Conservation (phyloP, 2,888 invertebrate species). For the Ephialtes manifestator region DNA sequence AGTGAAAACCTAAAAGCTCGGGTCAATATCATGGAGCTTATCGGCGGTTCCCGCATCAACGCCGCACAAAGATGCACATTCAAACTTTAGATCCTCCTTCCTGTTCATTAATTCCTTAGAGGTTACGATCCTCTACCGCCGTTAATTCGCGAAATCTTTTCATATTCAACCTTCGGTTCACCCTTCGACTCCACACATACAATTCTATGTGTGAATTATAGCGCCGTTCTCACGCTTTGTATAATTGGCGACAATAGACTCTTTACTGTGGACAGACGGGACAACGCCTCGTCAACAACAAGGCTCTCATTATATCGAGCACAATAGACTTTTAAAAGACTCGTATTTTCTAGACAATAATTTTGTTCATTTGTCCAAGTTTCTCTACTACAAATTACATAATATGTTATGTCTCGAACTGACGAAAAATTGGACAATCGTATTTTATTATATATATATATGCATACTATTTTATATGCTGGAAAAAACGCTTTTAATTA, state of each 20-base stretch:
- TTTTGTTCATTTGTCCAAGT: not conserved
- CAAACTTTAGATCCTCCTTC: constrained; percentile 66
- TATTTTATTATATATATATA: no score
- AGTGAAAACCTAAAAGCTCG: not conserved
- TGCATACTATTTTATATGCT: no score
- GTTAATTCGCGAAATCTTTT: constrained; percentile 69
- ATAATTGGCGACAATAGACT: constrained; percentile 51
- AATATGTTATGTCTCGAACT: no score
- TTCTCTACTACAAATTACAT: no score
- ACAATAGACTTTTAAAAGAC: constrained; percentile 15
- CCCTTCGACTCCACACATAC: not conserved
- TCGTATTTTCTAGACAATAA: constrained; percentile 3
- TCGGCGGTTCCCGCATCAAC: constrained; percentile 49
- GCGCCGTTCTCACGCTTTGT: constrained; percentile 10
- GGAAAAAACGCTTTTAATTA: no score
- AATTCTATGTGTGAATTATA: not conserved
- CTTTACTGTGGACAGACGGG: constrained; percentile 18
- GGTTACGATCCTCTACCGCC: constrained; percentile 3
- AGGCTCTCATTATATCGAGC: constrained; percentile 33
- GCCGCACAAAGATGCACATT: constrained; percentile 70
- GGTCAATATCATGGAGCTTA: constrained; percentile 5
- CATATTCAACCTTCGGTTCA: constrained; percentile 22
- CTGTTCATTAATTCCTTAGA: constrained; percentile 69
- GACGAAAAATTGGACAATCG: no score
- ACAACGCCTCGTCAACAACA: not conserved